Evolutionary conservation across 2,113 vertebrate genomes (phyloP).

Genomic region (Rhodinocichla rosea): DNA sequence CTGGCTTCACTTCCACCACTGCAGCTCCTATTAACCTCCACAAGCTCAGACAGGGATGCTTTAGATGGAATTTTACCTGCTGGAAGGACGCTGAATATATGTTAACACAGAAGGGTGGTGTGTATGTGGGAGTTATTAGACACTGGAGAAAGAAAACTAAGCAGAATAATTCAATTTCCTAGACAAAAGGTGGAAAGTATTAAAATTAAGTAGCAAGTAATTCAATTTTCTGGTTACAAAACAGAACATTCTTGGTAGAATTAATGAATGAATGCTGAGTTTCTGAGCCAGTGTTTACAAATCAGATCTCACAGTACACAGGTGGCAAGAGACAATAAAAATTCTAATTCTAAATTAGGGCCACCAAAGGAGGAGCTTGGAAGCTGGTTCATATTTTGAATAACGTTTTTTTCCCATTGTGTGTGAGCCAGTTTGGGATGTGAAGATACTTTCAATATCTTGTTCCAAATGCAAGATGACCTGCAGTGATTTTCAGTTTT

Average conservation of each 20-base stretch:
- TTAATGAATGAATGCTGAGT: not conserved
- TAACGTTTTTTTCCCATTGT: not conserved
- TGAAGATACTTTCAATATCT: not conserved
- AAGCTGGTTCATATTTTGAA: not conserved
- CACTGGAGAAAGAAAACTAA: not conserved
- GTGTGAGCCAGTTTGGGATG: not conserved
- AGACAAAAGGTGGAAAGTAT: slow-evolving; percentile 3
- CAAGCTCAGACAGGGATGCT: not conserved
- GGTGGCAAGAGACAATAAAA: not conserved
- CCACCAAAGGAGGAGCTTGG: not conserved
- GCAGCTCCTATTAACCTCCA: not conserved
- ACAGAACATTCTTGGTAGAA: slow-evolving; percentile 36
- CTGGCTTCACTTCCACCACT: not conserved
- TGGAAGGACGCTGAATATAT: not conserved
- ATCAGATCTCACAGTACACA: not conserved
- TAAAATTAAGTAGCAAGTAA: slow-evolving; percentile 17
- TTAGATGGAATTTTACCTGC: not conserved
- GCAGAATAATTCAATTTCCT: not conserved
- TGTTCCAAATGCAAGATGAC: not conserved
- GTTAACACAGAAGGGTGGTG: not conserved
- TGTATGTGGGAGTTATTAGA: not conserved
- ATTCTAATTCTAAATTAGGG: not conserved
- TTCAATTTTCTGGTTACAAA: slow-evolving; percentile 19
- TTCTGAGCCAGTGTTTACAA: not conserved
- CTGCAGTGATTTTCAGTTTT: not conserved